phyloP scores from a whole-genome alignment of 2,888 invertebrate species.

The Leucophenga maculata region DNA sequence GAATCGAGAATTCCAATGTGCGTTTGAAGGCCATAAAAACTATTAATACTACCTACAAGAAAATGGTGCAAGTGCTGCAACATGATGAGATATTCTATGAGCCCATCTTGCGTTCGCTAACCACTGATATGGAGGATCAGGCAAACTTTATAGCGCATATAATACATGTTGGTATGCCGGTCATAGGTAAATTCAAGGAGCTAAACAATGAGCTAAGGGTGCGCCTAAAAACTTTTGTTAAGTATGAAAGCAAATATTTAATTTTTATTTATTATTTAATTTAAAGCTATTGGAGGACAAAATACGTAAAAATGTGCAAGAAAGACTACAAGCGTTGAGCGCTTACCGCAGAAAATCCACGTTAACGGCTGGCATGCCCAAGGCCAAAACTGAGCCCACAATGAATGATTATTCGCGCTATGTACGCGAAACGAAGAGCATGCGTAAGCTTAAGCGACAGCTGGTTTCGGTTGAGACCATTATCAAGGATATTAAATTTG shows the following conservation, averaged over 20 bases:
- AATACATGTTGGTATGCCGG: conserved; percentile 67
- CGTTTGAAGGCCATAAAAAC: conserved; percentile 68
- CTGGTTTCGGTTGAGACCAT: conserved; percentile 63
- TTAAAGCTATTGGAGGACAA: conserved; percentile 51
- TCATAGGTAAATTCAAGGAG: conserved; percentile 60
- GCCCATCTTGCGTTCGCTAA: conserved; percentile 67
- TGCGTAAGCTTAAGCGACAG: conserved; percentile 63
- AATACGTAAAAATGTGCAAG: conserved; percentile 56
- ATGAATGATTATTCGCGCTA: conserved; percentile 59
- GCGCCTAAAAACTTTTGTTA: too few relatives aligned
- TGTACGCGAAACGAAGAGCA: conserved; percentile 68
- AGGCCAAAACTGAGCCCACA: conserved; percentile 27
- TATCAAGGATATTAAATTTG: conserved; percentile 68
- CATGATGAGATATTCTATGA: conserved; percentile 70
- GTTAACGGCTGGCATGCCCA: background rate
- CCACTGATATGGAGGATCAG: conserved; percentile 69
- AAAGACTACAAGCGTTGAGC: conserved; percentile 57
- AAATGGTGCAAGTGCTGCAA: conserved; percentile 64
- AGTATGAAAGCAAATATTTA: too few relatives aligned
- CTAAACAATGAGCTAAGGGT: conserved; percentile 61
- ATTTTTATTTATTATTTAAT: too few relatives aligned
- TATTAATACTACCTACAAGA: conserved; percentile 66
- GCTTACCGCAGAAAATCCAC: conserved; percentile 47
- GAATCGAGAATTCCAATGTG: conserved; percentile 68
- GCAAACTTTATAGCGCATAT: conserved; percentile 67